Base-by-base conservation (phyloP, 2,888 invertebrate species). In the Parnassius apollo region DNA sequence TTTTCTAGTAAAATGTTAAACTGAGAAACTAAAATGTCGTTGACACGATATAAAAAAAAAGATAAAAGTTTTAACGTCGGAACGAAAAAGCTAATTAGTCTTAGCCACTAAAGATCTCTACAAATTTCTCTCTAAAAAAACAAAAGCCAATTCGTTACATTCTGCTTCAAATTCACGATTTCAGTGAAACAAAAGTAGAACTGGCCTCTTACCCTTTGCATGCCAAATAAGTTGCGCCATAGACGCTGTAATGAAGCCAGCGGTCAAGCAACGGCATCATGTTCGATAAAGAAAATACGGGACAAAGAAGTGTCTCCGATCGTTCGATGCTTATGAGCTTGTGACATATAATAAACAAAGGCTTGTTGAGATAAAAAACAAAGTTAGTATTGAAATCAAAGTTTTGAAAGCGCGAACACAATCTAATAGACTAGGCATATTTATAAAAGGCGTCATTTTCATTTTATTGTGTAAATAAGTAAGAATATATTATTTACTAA, bases 161-260 rank as follows among this genome's bases (percentile, higher is more conserved):
- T 62, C 54, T 49, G 63, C 59, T 59, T 56, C 55, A 51, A 59
- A 63, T 63, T 53, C 55, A 35, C 46, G 51, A 44, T 56, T 12
- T 50, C 35, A 57, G 52, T 48, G 52, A 48, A 53, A 59, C 59
- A 45, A 63, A 63, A 59, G 63, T 63, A 45, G 63, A 35, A 58
- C 62, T 54, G 35, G 56, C 55, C 55, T 44, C 58, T 49, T 54
- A 49, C 62, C 63, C 50, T 50, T 54, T 50, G 63, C 59, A 63
- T 63, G 56, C 63, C 63, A 56, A 63, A 59, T 59, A 59, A 55
- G 63, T 35, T 3, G 56, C 12, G 25, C 25, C 56, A 62, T 52
- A 57, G 57, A 52, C 44, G 53, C n/a, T 48, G 44, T 54, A 58
- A 57, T 45, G 45, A 58, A 53, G 42, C 48, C 53, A 42, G 9